Percentiles rank a stretch among this genome's conserved stretches.
phyloP scores from a whole-genome alignment of 2,888 invertebrate species.

The Subacronicta megacephala region DNA sequence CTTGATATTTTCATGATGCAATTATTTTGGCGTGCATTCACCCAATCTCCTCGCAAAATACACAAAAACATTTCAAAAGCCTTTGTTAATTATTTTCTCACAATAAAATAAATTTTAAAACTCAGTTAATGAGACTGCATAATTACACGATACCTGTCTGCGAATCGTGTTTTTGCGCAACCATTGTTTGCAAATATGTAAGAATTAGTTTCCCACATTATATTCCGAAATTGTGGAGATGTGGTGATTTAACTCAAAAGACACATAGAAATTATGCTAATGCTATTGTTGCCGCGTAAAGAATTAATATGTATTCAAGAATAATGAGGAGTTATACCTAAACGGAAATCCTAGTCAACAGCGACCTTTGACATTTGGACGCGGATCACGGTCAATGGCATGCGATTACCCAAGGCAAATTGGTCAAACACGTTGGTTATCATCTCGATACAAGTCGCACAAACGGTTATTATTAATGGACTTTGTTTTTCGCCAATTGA shows the following conservation, averaged over 20 bases:
- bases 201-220: constrained; percentile 70
- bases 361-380: constrained; percentile 77
- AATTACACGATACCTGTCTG: constrained; percentile 65
- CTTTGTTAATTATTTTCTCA: constrained; percentile 68
- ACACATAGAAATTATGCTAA: constrained; percentile 50
- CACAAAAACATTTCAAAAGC: constrained; percentile 58
- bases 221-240: constrained; percentile 60
- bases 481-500: constrained; percentile 72
- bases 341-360: constrained; percentile 67
- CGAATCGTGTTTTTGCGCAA: constrained; percentile 70
- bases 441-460: constrained; percentile 41
- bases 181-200: constrained; percentile 72
- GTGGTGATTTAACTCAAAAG: constrained; percentile 44
- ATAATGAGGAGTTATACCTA: constrained; percentile 34
- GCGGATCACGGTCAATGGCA: constrained; percentile 72
- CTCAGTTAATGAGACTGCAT: constrained; percentile 62
- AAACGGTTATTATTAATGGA: constrained; percentile 49
- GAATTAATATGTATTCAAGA: constrained; percentile 35
- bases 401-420: constrained; percentile 47
- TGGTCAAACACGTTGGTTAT: constrained; percentile 42
- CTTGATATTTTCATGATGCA: constrained; percentile 46
- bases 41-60: constrained; percentile 38
- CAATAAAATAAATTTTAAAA: constrained; percentile 57
- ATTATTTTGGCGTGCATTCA: constrained; percentile 38
- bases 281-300: constrained; percentile 47